Evolutionary conservation across 2,797 vertebrate species (phyloP).

Genomic region (Crocidura indochinensis): DNA sequence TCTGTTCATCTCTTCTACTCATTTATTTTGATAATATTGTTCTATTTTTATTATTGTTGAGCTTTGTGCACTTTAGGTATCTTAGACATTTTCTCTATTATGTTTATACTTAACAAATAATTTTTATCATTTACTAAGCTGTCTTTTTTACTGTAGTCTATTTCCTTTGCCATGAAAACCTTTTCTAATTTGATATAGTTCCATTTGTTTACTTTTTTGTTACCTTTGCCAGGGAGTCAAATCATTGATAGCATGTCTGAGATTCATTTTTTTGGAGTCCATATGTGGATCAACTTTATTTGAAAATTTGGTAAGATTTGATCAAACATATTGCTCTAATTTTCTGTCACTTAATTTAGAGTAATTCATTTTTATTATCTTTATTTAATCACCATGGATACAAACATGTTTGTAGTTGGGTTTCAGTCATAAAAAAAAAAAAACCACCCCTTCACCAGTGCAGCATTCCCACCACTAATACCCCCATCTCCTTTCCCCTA

Average conservation of each 20-base stretch:
- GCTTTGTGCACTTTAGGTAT: not conserved
- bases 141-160: not conserved
- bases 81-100: not conserved
- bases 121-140: not conserved
- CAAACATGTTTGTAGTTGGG: too few species aligned
- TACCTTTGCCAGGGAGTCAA: not conserved
- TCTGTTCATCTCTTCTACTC: not conserved
- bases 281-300: too few species aligned
- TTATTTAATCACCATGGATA: too few species aligned
- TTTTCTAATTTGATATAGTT: not conserved
- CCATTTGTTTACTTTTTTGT: not conserved
- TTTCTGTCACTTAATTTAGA: too few species aligned
- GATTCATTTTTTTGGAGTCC: not conserved
- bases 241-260: not conserved
- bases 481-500: too few species aligned
- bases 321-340: too few species aligned
- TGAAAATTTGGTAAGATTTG: too few species aligned
- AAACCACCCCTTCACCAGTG: too few species aligned
- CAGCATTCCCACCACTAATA: too few species aligned
- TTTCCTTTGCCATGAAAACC: not conserved
- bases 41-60: not conserved
- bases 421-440: too few species aligned
- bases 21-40: not conserved
- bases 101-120: not conserved
- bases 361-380: too few species aligned